phyloP scores from a whole-genome alignment of 2,113 vertebrate species.

The Hylia prasina region DNA sequence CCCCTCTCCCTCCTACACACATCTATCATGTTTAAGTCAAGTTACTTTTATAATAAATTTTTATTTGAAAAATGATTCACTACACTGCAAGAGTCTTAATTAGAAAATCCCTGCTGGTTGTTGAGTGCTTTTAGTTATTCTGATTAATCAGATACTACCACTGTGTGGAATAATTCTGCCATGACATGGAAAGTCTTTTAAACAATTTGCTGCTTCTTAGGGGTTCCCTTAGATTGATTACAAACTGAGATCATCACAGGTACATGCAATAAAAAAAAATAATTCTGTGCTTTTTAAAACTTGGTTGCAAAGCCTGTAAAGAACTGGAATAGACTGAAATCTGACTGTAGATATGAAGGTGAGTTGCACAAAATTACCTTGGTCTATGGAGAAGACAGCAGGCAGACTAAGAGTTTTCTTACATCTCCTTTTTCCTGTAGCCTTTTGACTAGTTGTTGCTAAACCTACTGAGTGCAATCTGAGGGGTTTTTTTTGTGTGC shows the following conservation, averaged over 20 bases:
- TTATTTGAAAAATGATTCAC: not conserved
- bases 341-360: not conserved
- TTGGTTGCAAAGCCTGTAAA: not conserved
- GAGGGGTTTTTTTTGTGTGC: not conserved
- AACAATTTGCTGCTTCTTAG: constrained; percentile 2
- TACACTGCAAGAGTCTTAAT: not conserved
- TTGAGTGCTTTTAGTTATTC: not conserved
- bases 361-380: not conserved
- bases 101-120: not conserved
- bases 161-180: not conserved
- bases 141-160: not conserved
- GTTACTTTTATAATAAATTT: not conserved
- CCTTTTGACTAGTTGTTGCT: not conserved
- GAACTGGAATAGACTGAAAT: not conserved
- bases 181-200: not conserved
- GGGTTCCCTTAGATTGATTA: not conserved
- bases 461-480: not conserved
- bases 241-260: not conserved
- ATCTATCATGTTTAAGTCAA: not conserved
- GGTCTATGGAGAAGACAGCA: not conserved
- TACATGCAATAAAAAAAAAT: not conserved
- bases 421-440: not conserved
- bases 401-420: not conserved
- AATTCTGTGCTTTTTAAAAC: not conserved
- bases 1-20: rapidly evolving